These are phyloP conservation scores for Thalpophila matura DNA, from an alignment of 2,888 invertebrate species.

Conservation along the genomic window DNA sequence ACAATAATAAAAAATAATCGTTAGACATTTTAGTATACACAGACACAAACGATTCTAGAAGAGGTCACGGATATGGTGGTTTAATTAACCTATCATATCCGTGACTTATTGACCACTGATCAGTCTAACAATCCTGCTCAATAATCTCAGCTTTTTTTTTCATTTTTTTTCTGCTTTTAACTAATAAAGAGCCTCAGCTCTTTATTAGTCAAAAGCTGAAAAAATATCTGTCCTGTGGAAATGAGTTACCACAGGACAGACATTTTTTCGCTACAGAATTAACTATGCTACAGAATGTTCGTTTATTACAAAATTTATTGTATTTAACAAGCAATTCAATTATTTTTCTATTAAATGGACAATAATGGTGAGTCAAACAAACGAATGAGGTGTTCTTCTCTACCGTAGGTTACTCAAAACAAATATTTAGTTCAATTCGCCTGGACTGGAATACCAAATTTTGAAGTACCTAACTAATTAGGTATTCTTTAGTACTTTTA, in stretches of 20 bases:
- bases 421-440: background rate
- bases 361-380: background rate
- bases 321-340: background rate
- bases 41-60: background rate
- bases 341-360: background rate
- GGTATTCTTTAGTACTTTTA: background rate
- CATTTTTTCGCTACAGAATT: background rate
- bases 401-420: background rate
- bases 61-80: background rate
- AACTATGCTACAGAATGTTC: background rate
- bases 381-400: too few species aligned
- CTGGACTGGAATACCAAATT: background rate
- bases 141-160: too few species aligned
- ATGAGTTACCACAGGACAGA: too few species aligned
- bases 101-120: too few species aligned
- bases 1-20: background rate
- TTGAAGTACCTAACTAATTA: background rate
- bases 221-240: too few species aligned
- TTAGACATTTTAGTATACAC: conserved; percentile 6
- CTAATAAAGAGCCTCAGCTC: too few species aligned
- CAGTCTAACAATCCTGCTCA: too few species aligned
- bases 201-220: too few species aligned
- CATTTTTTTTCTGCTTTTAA: too few species aligned
- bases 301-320: background rate
- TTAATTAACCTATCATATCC: too few species aligned